Conservation (phyloP, 2,797 vertebrate genomes). For the Mus caroli region DNA sequence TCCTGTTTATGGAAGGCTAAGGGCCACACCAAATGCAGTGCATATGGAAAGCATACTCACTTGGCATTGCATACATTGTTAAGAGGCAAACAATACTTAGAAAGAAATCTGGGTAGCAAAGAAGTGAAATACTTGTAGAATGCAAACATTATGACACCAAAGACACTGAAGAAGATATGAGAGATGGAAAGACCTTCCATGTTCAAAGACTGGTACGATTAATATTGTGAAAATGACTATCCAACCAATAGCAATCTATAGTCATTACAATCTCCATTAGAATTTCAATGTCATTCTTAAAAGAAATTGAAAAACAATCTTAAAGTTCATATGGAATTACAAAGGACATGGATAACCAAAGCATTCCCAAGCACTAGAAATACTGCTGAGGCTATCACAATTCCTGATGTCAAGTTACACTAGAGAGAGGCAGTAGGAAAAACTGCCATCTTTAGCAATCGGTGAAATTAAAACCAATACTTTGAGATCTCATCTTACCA, state of each 20-base stretch:
- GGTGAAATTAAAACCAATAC: neutral
- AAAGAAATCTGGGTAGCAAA: neutral
- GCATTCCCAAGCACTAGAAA: neutral
- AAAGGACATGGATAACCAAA: neutral
- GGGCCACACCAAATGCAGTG: neutral
- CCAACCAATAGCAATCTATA: neutral
- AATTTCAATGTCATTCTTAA: neutral
- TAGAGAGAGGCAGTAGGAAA: neutral
- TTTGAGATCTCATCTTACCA: neutral
- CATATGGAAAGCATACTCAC: neutral
- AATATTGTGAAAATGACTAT: neutral
- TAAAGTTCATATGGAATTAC: neutral
- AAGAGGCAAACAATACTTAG: neutral
- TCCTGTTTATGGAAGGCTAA: neutral
- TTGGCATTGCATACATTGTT: neutral
- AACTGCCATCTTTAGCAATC: neutral
- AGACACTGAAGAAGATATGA: neutral
- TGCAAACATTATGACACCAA: neutral
- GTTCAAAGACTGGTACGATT: neutral
- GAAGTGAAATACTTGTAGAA: neutral
- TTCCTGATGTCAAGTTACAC: neutral
- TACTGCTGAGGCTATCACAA: neutral
- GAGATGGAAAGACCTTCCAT: neutral
- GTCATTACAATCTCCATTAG: neutral
- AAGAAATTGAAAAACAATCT: neutral